phyloP scores from a whole-genome alignment of 2,797 vertebrate species.

The Graptemys geographica region DNA sequence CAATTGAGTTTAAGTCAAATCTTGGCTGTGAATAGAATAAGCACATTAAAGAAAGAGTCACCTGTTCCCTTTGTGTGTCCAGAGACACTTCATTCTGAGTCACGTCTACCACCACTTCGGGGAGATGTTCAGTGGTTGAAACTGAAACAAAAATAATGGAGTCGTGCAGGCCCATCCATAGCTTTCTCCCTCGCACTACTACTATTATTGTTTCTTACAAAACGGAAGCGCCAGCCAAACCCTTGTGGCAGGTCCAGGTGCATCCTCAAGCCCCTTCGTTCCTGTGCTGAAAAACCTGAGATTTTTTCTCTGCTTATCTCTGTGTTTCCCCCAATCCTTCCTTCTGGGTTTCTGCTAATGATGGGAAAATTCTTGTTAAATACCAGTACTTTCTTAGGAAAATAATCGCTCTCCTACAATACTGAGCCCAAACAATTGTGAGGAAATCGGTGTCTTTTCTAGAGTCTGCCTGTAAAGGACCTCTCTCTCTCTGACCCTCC shows the following conservation, averaged over 20 bases:
- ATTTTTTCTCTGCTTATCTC: not conserved
- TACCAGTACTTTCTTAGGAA: not conserved
- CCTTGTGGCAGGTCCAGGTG: not conserved
- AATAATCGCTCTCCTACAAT: not conserved
- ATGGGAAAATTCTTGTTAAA: not conserved
- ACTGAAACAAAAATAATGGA: not conserved
- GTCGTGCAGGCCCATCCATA: rapidly evolving
- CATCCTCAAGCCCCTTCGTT: not conserved
- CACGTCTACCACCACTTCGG: rapidly evolving
- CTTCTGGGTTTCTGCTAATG: not conserved
- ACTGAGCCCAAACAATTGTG: not conserved
- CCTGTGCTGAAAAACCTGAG: not conserved
- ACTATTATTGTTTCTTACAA: not conserved
- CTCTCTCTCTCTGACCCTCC: not conserved
- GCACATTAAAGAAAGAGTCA: rapidly evolving
- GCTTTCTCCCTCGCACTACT: not conserved
- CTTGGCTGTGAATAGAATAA: not conserved
- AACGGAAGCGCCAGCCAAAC: not conserved
- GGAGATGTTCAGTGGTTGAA: not conserved
- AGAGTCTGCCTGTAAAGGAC: not conserved
- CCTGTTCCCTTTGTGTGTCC: not conserved
- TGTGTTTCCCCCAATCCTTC: not conserved
- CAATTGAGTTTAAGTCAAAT: not conserved
- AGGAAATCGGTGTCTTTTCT: not conserved
- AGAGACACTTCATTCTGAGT: not conserved